Evolutionary conservation across 2,797 vertebrate species (phyloP), one percentile per base, ranked within the genome.

Genomic region (Lindbergichthys nudifrons): DNA sequence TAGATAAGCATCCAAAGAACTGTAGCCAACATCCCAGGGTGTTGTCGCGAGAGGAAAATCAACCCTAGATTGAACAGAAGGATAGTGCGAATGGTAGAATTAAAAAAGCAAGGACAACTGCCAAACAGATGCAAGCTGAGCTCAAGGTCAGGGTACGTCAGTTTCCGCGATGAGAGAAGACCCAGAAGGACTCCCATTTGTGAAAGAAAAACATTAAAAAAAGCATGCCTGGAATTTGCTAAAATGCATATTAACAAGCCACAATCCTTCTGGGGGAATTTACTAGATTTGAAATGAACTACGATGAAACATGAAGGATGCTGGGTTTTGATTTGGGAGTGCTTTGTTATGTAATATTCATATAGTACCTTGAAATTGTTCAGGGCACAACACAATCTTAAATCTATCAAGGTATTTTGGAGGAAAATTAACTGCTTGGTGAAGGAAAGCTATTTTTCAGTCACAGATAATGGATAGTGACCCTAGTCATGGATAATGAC

Each of bases 341-440:
- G 50, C 64, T 66, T 36, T 19, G 41, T 26, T 56, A 51, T 26
- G 18, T 26, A 26, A 26, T 65, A 61, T 43, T 43, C 43, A 19
- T 48, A 43, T 43, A 30, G 43, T 50, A 64, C 10, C 23, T 52
- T 48, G 19, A 51, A 43, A 63, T 30, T 18, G 47, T 50, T 21
- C 23, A 69, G 50, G 51, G n/a, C 14, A 23, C 30, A 41, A 47
- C 68, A 18, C 67, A 79, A 77, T 67, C 54, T 65, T n/a, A 73
- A 13, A 15, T 26, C 46, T 41, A 58, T 71, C 39, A 53, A 67
- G 19, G 51, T 23, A n/a, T 57, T 66, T 13, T 65, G 51, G 46
- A 71, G 54, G 3, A 15, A 67, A 57, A 51, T 19, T 21, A 11
- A 46, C 39, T 56, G 21, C 51, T 51, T 42, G 57, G 30, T 69